Evolutionary conservation across 1,140 invertebrate genomes (phyloP), one percentile per base, ranked within the genome.

Genomic region (Zaprionus davidi): DNA sequence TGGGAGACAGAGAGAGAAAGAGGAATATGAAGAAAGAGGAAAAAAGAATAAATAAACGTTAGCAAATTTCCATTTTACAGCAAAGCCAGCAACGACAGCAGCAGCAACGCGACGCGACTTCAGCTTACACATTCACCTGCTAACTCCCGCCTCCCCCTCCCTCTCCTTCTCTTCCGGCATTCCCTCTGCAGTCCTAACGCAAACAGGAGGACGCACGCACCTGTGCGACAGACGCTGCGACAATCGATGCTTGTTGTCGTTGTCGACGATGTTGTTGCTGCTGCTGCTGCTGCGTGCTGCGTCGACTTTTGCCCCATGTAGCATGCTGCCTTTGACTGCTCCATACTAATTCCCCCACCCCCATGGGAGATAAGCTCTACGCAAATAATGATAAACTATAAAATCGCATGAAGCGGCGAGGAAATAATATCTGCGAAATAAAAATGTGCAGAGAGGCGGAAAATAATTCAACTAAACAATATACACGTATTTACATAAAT

Each of bases 381-480:
- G 86, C 85, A 88, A 88, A 88, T 88, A 90, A 90, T 88, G 85
- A 90, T 90, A 88, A 88, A 88, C 85, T 88, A 88, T 88, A 88
- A 88, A 88, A 88, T 85, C 72, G 88, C 85, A 88, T 85, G 86
- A 57, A 49, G 63, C 62, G 34, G 57, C 68, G 60, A 69, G 78
- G 75, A 72, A 90, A 85, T 85, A 90, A 90, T 85, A 88, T 90
- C 76, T 74, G 72, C 65, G 83, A 88, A 90, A 88, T 88, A 87
- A 87, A 90, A 85, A 81, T 88, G 85, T 88, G 85, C 85, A 88
- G 85, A 79, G 74, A 55, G 79, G 81, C 85, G 86, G 85, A 88
- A 88, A 90, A 85, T 88, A 88, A 88, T 85, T 88, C 81, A 90
- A 90, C 86, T 88, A 82, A 88, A 90, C 86, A 88, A 90, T 88